Evolutionary conservation across 2,888 invertebrate species (phyloP), one percentile per base, ranked within the genome.

Genomic region (Harpagoxenus sublaevis): DNA sequence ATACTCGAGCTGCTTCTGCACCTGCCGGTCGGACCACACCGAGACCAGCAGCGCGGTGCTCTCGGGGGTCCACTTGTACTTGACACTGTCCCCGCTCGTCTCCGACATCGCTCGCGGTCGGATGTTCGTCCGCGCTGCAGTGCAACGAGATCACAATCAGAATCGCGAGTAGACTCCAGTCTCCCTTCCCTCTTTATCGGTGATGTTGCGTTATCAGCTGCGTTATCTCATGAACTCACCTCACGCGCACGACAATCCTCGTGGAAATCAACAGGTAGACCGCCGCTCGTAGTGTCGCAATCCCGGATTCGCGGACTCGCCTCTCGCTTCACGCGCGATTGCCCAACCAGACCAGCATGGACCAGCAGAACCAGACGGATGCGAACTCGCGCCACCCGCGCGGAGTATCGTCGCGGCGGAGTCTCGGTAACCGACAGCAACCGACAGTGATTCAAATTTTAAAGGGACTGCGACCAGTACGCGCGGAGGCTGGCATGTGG

Each of bases 51-150:
- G 90, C 23, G 94, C 90, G 3, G 95, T 94, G 75, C 95, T 94
- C 57, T 95, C 95, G 0, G 94, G 94, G 0, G 94, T 94, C 95
- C 95, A 95, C 83, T 94, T 95, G 84, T 94, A 95, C 84, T 95
- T 95, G 3, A 84, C 53, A 77, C 86, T 90, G 4, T 94, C 93
- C 28, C 93, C 90, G 78, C 93, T 94, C 93, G 94, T 94, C 8
- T 87, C 86, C 23, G 79, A 81, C 79, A 81, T 81, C 3, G n/a
- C 12, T 48, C 15, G 12, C 39, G 4, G 4, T 53, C 66, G 18
- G 31, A 48, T 6, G 10, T 39, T 42, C 3, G 9, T 4, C 39
- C 15, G 57, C 5, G 9, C 55, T 78, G 9, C 9, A 57, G 60
- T 78, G 9, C 9, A 57, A 73, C 23, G 18, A 73, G 12, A 73